Evolutionary conservation across 2,888 invertebrate genomes (phyloP).

Genomic region (Drosophila sordidapex): DNA sequence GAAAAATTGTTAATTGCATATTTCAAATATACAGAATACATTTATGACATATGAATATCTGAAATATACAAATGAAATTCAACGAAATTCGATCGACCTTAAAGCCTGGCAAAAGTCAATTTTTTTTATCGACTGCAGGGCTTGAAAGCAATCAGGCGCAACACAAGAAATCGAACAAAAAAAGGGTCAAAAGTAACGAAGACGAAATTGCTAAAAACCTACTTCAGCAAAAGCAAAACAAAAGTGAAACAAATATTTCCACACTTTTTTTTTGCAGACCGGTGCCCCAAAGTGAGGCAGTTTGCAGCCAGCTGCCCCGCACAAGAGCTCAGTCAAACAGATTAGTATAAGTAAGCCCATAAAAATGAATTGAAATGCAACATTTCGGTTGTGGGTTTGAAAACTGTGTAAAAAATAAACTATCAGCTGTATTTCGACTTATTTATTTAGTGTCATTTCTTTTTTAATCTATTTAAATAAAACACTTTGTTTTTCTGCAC

Average conservation of each 20-base stretch:
- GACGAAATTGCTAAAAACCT: slow-evolving; percentile 32
- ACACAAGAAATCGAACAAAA: slow-evolving; percentile 39
- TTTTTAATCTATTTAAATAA: neutral
- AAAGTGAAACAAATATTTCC: slow-evolving; percentile 35
- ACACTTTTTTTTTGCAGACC: slow-evolving; percentile 8
- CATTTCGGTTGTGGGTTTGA: neutral
- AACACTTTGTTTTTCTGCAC: neutral
- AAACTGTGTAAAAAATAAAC: neutral
- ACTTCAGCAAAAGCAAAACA: slow-evolving; percentile 21
- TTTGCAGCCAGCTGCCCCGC: slow-evolving; percentile 19
- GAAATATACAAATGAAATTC: neutral
- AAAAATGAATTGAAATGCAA: slow-evolving; percentile 14
- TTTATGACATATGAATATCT: neutral
- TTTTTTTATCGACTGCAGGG: slow-evolving; percentile 31
- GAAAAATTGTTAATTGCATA: neutral
- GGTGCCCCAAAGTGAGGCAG: slow-evolving; percentile 2
- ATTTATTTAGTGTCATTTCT: neutral
- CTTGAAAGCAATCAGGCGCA: slow-evolving; percentile 51
- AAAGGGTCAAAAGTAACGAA: slow-evolving; percentile 43
- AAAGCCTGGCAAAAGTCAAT: neutral
- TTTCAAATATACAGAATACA: neutral
- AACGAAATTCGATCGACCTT: neutral
- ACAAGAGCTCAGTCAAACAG: neutral
- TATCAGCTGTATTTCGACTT: neutral
- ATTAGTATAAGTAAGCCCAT: slow-evolving; percentile 3